Percentiles rank a stretch among this genome's conserved stretches.
phyloP scores from a whole-genome alignment of 1,140 invertebrate species.

The Ptiloglossa arizonensis region DNA sequence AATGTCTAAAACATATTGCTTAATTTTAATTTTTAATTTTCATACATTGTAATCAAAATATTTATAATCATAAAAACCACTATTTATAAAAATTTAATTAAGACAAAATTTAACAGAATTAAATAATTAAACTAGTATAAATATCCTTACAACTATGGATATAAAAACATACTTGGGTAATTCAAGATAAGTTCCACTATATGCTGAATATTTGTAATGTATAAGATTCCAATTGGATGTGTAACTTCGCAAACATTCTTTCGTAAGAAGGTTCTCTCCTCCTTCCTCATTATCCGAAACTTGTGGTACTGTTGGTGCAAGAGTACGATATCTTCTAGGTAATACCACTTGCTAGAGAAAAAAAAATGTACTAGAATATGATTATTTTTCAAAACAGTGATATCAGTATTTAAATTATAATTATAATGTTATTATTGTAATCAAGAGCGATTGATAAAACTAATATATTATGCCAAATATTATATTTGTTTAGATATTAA shows the following conservation, averaged over 20 bases:
- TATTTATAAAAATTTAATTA: background rate
- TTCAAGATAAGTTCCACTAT: constrained; percentile 92
- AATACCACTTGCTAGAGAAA: constrained; percentile 88
- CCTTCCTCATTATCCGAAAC: constrained; percentile 71
- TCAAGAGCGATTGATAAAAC: too few relatives aligned
- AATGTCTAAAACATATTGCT: background rate
- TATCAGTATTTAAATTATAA: constrained; percentile 1
- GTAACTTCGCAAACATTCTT: constrained; percentile 93
- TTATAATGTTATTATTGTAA: constrained; percentile 3
- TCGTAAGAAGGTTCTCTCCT: constrained; percentile 88
- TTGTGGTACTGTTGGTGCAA: constrained; percentile 85
- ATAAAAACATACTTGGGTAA: constrained; percentile 87
- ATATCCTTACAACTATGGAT: background rate
- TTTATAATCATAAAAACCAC: background rate
- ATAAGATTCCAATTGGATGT: constrained; percentile 93
- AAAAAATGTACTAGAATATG: constrained; percentile 18
- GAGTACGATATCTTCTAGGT: constrained; percentile 89
- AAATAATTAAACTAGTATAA: background rate
- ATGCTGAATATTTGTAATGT: constrained; percentile 93
- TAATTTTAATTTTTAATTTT: background rate
- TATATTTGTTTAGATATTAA: too few relatives aligned
- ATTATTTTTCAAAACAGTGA: constrained; percentile 33
- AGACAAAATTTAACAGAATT: background rate
- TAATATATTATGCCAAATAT: constrained; percentile 2
- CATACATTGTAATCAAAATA: background rate